Conservation (phyloP, 2,797 vertebrate species). For the Echiichthys vipera region DNA sequence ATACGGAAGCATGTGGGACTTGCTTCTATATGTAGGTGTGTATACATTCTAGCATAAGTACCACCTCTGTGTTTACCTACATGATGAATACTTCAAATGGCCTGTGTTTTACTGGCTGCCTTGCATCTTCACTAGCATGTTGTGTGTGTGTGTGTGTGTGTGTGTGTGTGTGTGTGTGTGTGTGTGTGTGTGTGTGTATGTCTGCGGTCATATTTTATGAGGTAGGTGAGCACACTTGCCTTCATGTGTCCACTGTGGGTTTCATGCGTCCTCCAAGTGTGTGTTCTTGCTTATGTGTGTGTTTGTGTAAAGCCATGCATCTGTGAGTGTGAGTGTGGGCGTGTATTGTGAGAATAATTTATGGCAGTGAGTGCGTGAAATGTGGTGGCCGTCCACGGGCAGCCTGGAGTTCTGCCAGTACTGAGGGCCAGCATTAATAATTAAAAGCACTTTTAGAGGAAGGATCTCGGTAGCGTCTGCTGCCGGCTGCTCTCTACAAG, state of each 20-base stretch:
- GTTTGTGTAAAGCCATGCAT: background rate
- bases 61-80: conserved; percentile 18
- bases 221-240: background rate
- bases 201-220: conserved; percentile 26
- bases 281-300: background rate
- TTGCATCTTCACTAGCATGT: background rate
- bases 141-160: too few species aligned
- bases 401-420: conserved; percentile 68
- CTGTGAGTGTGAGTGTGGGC: conserved; percentile 11
- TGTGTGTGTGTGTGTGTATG: too few species aligned
- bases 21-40: background rate
- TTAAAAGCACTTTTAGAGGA: conserved; percentile 81
- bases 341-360: conserved; percentile 76
- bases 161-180: too few species aligned
- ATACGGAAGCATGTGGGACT: conserved; percentile 25
- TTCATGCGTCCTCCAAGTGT: conserved; percentile 10
- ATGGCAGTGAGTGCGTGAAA: conserved; percentile 75
- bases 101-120: conserved; percentile 2
- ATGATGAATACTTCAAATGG: conserved; percentile 50
- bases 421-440: conserved; percentile 79
- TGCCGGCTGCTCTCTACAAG: conserved; percentile 60
- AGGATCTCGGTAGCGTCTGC: conserved; percentile 75
- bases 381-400: conserved; percentile 70
- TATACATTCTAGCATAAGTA: conserved; percentile 19
- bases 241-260: conserved; percentile 11